A percentile compares a stretch with the other conserved stretches of the same genome.
These are phyloP conservation scores for Phoxinus dragarum DNA, from an alignment of 2,797 vertebrate species.

Conservation along the genomic window DNA sequence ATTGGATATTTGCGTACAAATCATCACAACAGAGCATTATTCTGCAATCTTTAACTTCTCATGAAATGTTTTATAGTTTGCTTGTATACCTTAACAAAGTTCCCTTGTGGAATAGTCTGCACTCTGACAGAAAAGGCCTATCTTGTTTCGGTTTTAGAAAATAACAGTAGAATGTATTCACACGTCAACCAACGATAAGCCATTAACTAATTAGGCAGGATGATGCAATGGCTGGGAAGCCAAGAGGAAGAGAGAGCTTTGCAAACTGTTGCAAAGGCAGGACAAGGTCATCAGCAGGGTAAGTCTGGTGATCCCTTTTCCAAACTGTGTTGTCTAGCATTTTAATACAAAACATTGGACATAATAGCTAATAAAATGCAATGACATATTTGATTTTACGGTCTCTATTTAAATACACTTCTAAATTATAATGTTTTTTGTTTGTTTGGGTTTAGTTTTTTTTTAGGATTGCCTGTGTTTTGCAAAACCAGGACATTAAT, in stretches of 20 bases:
- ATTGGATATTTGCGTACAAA: background rate
- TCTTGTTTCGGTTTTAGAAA: background rate
- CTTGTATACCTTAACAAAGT: background rate
- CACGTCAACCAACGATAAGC: conserved; percentile 7
- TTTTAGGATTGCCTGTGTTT: background rate
- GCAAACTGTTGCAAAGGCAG: conserved; percentile 14
- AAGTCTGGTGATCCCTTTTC: background rate
- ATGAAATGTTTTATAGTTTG: background rate
- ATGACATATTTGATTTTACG: background rate
- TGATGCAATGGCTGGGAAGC: conserved; percentile 24
- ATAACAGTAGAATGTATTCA: conserved; percentile 8
- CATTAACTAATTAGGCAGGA: conserved; percentile 37
- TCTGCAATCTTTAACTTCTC: background rate
- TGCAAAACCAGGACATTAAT: background rate
- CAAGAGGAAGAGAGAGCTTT: conserved; percentile 31
- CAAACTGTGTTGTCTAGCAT: background rate
- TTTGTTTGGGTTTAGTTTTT: background rate
- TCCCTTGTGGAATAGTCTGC: background rate
- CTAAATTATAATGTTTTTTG: background rate
- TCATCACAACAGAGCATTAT: background rate
- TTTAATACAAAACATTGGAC: background rate
- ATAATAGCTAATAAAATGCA: no score
- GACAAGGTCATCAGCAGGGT: conserved; percentile 8
- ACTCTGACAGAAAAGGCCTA: background rate
- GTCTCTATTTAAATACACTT: background rate